phyloP scores from a whole-genome alignment of 2,113 vertebrate genomes.

The Xenus cinereus region DNA sequence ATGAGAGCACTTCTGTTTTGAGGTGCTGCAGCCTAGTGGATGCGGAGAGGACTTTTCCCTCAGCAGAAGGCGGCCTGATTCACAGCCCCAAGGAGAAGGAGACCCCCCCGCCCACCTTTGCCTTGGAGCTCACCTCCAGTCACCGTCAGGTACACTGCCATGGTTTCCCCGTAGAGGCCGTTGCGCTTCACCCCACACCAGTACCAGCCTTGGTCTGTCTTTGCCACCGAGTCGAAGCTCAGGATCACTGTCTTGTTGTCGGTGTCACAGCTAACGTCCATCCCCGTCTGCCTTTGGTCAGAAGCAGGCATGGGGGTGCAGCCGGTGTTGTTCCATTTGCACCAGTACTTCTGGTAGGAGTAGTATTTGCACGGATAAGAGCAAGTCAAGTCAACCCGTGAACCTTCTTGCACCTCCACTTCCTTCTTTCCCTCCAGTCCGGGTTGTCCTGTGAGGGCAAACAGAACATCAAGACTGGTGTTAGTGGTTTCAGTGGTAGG shows the following conservation, averaged over 20 bases:
- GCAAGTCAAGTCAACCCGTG: slow-evolving; percentile 37
- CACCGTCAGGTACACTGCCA: slow-evolving; percentile 46
- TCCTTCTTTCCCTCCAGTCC: not conserved
- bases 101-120: not conserved
- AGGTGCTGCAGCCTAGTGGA: slow-evolving; percentile 39
- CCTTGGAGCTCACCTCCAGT: not conserved
- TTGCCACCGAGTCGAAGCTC: not conserved
- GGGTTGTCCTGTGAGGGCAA: slow-evolving; percentile 41
- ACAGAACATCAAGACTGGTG: not conserved
- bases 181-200: slow-evolving; percentile 74
- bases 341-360: slow-evolving; percentile 76
- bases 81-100: not conserved
- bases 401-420: not conserved
- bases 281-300: not conserved
- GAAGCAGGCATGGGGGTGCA: not conserved
- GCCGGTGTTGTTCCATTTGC: slow-evolving; percentile 50
- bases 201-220: slow-evolving; percentile 70
- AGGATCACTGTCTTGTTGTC: not conserved
- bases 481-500: not conserved
- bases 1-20: not conserved
- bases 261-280: not conserved
- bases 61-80: rapidly evolving
- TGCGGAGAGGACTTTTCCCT: not conserved
- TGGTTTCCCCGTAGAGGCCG: not conserved
- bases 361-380: slow-evolving; percentile 63